Percentiles rank a stretch among this genome's conserved stretches.
These are phyloP conservation scores for Callospermophilus lateralis DNA, from an alignment of 2,113 vertebrate genomes.

Conservation along the genomic window DNA sequence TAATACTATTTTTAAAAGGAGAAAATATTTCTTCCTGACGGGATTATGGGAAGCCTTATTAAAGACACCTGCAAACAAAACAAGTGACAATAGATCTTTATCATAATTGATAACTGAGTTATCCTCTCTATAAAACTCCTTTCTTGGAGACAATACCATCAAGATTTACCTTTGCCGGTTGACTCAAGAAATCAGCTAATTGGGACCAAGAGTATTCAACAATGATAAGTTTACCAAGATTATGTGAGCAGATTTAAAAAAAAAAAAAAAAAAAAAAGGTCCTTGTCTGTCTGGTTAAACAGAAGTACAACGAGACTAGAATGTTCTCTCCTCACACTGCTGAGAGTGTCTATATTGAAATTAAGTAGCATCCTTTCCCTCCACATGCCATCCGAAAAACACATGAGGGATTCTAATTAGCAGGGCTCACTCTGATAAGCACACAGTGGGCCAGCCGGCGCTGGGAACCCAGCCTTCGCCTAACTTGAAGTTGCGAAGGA, in stretches of 20 bases:
- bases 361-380: neutral
- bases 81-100: slow-evolving; percentile 93
- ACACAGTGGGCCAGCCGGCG: neutral
- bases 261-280: neutral
- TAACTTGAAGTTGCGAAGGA: neutral
- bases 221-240: slow-evolving; percentile 58
- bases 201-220: slow-evolving; percentile 50
- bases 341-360: neutral
- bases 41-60: slow-evolving; percentile 92
- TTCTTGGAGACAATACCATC: slow-evolving; percentile 73
- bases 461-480: neutral
- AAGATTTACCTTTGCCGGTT: slow-evolving; percentile 53
- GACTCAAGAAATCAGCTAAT: slow-evolving; percentile 80
- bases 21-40: slow-evolving; percentile 97
- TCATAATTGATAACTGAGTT: slow-evolving; percentile 88
- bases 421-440: neutral
- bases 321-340: neutral
- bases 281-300: neutral
- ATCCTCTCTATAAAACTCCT: slow-evolving; percentile 82
- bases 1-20: slow-evolving; percentile 94
- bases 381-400: neutral
- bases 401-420: neutral
- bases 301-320: slow-evolving; percentile 18
- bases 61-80: slow-evolving; percentile 97
- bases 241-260: slow-evolving; percentile 8